Conservation (phyloP, 1,140 invertebrate genomes). For the Macrobrachium nipponense region DNA sequence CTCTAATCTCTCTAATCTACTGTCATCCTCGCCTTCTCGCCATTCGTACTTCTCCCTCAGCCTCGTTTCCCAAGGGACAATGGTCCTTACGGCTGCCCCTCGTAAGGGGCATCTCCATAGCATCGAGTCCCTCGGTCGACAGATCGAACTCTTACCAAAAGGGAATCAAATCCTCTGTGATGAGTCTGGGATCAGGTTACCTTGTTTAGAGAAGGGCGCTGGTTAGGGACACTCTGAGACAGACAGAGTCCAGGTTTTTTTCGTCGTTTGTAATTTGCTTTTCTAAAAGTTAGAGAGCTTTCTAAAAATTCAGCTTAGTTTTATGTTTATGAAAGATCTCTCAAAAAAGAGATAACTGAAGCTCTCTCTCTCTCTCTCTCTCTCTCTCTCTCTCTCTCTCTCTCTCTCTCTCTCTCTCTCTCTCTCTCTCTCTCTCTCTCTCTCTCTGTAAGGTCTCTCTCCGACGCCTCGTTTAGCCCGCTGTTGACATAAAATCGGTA, state of each 20-base stretch:
- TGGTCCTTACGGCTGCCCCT: background rate
- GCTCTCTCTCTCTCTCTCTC: background rate
- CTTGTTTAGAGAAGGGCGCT: slow-evolving; percentile 43
- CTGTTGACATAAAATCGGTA: slow-evolving; percentile 32
- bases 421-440: background rate
- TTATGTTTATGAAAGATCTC: too few relatives aligned
- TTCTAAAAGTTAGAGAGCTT: background rate
- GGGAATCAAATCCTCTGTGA: slow-evolving; percentile 49
- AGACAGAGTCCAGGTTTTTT: too few relatives aligned
- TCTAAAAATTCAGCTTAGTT: background rate
- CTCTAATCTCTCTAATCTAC: slow-evolving; percentile 43
- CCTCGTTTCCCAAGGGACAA: too few relatives aligned
- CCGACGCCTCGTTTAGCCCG: background rate
- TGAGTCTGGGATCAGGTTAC: slow-evolving; percentile 52
- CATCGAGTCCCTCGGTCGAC: background rate
- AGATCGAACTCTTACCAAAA: slow-evolving; percentile 35
- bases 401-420: background rate
- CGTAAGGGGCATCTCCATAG: background rate
- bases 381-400: background rate
- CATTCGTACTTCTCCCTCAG: slow-evolving; percentile 32
- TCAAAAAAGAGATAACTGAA: too few relatives aligned
- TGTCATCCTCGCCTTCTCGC: slow-evolving; percentile 26
- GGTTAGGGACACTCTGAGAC: background rate
- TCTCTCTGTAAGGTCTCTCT: too few relatives aligned
- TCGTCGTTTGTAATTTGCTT: too few relatives aligned